Percentiles rank a stretch among this genome's conserved stretches.
Conservation (phyloP, 2,113 vertebrate genomes). For the Microcebus griseorufus region DNA sequence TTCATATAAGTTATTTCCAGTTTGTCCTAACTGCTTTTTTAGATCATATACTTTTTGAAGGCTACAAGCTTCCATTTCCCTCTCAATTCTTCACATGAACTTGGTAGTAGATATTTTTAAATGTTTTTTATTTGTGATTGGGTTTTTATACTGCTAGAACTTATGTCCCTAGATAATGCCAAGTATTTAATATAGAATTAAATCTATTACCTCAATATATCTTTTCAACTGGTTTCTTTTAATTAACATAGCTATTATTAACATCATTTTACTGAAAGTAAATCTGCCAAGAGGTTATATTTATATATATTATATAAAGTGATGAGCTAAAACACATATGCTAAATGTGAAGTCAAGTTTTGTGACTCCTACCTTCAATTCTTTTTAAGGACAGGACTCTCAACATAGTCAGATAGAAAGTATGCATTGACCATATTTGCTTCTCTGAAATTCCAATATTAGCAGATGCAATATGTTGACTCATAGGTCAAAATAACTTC, state of each 20-base stretch:
- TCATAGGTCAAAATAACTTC: background rate
- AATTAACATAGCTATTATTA: background rate
- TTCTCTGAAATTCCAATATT: background rate
- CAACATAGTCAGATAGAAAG: background rate
- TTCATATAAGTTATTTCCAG: background rate
- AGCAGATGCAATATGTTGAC: background rate
- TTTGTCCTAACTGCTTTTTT: background rate
- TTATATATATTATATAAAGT: background rate
- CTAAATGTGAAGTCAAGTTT: background rate
- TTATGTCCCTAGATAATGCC: background rate
- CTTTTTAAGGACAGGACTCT: background rate
- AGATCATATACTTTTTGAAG: background rate
- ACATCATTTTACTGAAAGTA: background rate
- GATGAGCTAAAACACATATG: background rate
- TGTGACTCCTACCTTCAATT: background rate
- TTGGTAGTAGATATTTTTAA: background rate
- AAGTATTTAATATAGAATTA: constrained; percentile 35
- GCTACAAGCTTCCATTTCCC: background rate
- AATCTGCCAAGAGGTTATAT: background rate
- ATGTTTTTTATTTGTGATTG: background rate
- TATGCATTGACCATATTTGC: background rate
- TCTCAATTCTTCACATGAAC: background rate
- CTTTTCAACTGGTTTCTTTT: background rate
- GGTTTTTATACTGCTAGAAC: background rate
- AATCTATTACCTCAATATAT: background rate